These are phyloP conservation scores for Alces alces DNA, from an alignment of 2,113 vertebrate genomes.

Conservation along the genomic window DNA sequence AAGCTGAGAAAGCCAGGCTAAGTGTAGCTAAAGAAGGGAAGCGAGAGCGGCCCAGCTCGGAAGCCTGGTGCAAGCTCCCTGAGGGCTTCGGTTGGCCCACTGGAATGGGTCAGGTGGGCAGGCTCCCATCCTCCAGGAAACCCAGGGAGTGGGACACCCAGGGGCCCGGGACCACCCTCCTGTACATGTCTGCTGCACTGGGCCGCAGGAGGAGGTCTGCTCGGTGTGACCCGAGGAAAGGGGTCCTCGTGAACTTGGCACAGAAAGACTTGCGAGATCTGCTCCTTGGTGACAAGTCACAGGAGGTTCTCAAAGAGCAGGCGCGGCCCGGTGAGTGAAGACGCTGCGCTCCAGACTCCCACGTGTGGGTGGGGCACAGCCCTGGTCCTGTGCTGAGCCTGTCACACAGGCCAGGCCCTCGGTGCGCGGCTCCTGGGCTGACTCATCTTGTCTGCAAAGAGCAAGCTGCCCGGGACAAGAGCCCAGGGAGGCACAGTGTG, in stretches of 20 bases:
- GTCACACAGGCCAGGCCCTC: fast-evolving
- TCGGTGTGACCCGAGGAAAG: background rate
- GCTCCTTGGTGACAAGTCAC: background rate
- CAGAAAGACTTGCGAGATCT: background rate
- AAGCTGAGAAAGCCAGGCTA: background rate
- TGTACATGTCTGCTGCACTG: background rate
- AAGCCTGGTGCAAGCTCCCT: background rate
- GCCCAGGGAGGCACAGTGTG: background rate
- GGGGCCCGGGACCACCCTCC: background rate
- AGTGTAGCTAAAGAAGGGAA: background rate
- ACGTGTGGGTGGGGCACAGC: too few species aligned
- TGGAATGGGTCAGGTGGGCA: background rate
- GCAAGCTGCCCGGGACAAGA: background rate
- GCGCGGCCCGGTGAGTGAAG: background rate
- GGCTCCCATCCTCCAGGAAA: background rate
- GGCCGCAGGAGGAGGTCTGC: background rate
- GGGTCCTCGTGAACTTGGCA: background rate
- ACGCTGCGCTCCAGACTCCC: fast-evolving
- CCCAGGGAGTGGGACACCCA: too few species aligned
- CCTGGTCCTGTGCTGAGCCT: background rate
- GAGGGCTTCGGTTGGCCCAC: fast-evolving
- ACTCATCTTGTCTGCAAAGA: background rate
- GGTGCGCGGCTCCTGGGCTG: background rate
- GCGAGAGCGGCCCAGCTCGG: background rate
- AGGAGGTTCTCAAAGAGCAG: background rate